A percentile compares a stretch with the other conserved stretches of the same genome.
phyloP scores from a whole-genome alignment of 1,140 invertebrate species.

The Meloidogyne floridensis region DNA sequence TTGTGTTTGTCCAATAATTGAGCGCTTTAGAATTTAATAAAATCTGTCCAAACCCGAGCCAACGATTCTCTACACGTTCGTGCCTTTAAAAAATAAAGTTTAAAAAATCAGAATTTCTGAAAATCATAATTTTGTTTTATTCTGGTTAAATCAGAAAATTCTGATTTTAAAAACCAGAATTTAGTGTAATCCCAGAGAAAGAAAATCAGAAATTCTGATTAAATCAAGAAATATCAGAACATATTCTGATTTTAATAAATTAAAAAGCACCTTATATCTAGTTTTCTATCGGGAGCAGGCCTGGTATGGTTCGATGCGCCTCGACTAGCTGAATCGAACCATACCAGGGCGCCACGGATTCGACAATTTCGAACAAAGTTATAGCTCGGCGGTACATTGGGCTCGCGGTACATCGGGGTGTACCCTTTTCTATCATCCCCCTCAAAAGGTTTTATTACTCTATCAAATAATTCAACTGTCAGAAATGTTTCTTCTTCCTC shows the following conservation, averaged over 20 bases:
- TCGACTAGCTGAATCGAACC: too few species aligned
- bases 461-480: constrained; percentile 43
- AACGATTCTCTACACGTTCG: constrained; percentile 41
- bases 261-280: too few species aligned
- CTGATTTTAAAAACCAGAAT: neutral
- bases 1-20: constrained; percentile 19
- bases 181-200: too few species aligned
- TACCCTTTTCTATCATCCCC: neutral
- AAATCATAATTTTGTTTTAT: neutral
- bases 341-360: too few species aligned
- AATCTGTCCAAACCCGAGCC: constrained; percentile 35
- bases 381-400: too few species aligned
- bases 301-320: too few species aligned
- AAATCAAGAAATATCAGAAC: neutral
- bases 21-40: constrained; percentile 42
- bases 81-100: neutral
- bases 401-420: too few species aligned
- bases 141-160: too few species aligned
- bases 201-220: neutral
- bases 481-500: constrained; percentile 22
- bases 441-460: constrained; percentile 34
- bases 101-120: neutral
- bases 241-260: neutral
- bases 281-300: too few species aligned
- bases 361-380: too few species aligned